These are phyloP conservation scores for Notospermus geniculatus DNA, from an alignment of 1,140 invertebrate genomes.

Conservation along the genomic window DNA sequence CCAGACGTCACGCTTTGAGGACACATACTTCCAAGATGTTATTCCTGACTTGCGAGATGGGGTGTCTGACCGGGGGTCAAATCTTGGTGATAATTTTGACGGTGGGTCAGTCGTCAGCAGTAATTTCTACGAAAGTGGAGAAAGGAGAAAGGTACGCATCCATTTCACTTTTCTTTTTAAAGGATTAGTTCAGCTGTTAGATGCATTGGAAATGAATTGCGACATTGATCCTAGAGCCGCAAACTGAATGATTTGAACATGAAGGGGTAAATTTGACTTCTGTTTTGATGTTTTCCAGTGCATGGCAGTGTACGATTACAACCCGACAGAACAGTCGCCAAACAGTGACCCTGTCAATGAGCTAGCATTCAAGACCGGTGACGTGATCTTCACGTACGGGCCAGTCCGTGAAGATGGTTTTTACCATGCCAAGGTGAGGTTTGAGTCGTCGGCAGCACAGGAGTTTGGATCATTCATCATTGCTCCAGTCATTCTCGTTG, in stretches of 20 bases:
- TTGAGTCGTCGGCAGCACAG: neutral
- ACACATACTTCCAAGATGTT: slow-evolving; percentile 5
- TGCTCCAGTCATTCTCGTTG: too few species aligned
- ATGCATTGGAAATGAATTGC: too few species aligned
- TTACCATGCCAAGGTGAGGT: slow-evolving; percentile 44
- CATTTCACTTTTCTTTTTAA: neutral
- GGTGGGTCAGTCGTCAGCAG: slow-evolving; percentile 30
- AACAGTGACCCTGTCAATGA: slow-evolving; percentile 40
- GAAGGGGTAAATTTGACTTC: neutral
- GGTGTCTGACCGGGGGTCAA: neutral
- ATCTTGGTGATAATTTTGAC: slow-evolving; percentile 2
- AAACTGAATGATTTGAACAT: neutral
- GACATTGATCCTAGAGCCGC: too few species aligned
- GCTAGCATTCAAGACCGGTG: slow-evolving; percentile 43
- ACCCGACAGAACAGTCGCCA: slow-evolving; percentile 40
- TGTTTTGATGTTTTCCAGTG: slow-evolving; percentile 29
- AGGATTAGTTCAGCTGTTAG: too few species aligned
- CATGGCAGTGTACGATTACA: slow-evolving; percentile 49
- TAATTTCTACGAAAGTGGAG: slow-evolving; percentile 30
- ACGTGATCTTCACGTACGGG: slow-evolving; percentile 43
- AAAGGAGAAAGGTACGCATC: slow-evolving; percentile 28
- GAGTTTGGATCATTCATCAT: too few species aligned
- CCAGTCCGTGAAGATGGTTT: slow-evolving; percentile 44
- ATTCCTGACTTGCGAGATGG: neutral
- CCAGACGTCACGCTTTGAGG: neutral